phyloP scores from a whole-genome alignment of 2,888 invertebrate genomes.

The Epinotia ramella region DNA sequence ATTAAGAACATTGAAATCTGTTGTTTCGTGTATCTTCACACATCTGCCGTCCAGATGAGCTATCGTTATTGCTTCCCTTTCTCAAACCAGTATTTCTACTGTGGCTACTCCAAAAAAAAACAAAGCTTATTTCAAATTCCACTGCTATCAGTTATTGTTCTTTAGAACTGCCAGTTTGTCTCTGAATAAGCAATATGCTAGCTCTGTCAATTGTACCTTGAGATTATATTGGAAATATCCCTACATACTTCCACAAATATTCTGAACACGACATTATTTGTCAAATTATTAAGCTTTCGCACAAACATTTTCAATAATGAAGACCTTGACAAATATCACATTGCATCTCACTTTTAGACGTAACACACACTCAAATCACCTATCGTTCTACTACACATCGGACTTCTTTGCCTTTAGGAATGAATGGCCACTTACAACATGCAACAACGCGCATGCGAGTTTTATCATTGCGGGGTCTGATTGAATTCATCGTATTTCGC shows the following conservation, averaged over 20 bases:
- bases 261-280: constrained; percentile 23
- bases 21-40: constrained; percentile 82
- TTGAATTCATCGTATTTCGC: neutral
- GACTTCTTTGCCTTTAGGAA: neutral
- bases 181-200: constrained; percentile 64
- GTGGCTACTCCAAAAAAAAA: neutral
- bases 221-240: constrained; percentile 51
- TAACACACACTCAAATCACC: constrained; percentile 15
- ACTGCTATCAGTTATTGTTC: neutral
- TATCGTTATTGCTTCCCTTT: constrained; percentile 76
- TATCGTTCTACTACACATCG: neutral
- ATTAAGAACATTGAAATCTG: constrained; percentile 78
- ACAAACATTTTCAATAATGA: constrained; percentile 15
- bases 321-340: neutral
- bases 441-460: no score
- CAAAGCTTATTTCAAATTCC: neutral
- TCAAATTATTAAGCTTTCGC: constrained; percentile 23
- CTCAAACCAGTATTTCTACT: constrained; percentile 78
- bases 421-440: neutral
- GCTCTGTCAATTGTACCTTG: constrained; percentile 67
- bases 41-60: constrained; percentile 83
- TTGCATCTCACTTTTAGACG: neutral
- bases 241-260: constrained; percentile 33
- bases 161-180: constrained; percentile 78
- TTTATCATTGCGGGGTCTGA: neutral